Conservation (phyloP, 2,797 vertebrate genomes). For the Gallinago nigripennis region DNA sequence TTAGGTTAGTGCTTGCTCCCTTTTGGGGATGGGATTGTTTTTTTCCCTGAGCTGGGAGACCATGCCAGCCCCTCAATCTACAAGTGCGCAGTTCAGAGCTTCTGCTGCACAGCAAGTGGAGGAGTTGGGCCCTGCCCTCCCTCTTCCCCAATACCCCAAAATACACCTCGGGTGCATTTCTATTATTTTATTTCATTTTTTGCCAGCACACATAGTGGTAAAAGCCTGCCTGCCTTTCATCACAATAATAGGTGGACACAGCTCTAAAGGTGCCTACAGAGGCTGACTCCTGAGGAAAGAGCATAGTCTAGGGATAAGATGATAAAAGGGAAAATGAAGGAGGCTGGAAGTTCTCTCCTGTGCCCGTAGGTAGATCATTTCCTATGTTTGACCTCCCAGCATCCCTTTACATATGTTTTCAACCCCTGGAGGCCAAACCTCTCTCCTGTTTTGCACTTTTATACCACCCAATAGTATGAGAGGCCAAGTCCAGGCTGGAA, state of each 20-base stretch:
- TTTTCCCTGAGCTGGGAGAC: conserved; percentile 61
- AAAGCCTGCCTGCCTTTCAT: background rate
- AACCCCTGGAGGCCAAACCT: background rate
- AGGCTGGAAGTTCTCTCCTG: background rate
- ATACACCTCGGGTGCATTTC: background rate
- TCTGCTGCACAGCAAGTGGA: conserved; percentile 4
- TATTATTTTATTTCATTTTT: background rate
- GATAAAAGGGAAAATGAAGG: background rate
- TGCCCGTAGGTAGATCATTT: background rate
- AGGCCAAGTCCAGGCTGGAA: background rate
- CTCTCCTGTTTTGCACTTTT: background rate
- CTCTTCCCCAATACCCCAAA: background rate
- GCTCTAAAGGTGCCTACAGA: background rate
- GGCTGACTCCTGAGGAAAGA: background rate
- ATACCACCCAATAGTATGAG: background rate
- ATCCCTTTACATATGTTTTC: background rate
- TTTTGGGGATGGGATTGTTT: conserved; percentile 75
- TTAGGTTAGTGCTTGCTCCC: conserved; percentile 77
- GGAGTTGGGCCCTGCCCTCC: background rate
- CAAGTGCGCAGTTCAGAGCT: conserved; percentile 13
- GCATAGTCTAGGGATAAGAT: background rate
- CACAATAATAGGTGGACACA: background rate
- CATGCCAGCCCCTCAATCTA: conserved; percentile 61
- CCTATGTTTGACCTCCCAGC: background rate
- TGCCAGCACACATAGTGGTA: rapidly evolving